phyloP scores from a whole-genome alignment of 2,113 vertebrate species.

The Paramormyrops kingsleyae region DNA sequence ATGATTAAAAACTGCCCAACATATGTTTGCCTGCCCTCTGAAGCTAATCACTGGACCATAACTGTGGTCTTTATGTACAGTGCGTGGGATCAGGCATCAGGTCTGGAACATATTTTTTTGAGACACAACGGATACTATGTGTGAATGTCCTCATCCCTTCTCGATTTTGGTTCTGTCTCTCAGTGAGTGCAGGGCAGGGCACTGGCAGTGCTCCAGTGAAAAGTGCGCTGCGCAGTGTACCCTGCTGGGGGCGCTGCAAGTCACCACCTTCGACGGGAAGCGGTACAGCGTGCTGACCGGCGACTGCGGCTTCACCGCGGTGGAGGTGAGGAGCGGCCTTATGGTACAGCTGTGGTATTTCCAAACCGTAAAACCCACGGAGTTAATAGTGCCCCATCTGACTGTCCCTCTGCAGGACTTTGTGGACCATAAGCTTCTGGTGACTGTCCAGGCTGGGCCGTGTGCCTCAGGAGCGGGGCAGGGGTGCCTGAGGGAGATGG shows the following conservation, averaged over 20 bases:
- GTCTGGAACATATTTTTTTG: background rate
- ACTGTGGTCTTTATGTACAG: background rate
- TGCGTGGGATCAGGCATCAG: background rate
- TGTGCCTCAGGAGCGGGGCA: slow-evolving; percentile 42
- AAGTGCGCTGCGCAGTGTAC: slow-evolving; percentile 70
- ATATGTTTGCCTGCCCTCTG: background rate
- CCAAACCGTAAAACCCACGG: background rate
- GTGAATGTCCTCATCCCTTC: background rate
- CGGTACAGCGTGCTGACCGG: slow-evolving; percentile 62
- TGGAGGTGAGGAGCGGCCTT: slow-evolving; percentile 66
- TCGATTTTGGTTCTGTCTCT: background rate
- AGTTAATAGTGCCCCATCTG: background rate
- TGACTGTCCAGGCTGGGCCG: slow-evolving; percentile 52
- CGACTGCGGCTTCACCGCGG: slow-evolving; percentile 62
- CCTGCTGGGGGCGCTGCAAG: slow-evolving; percentile 67
- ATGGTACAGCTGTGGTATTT: background rate
- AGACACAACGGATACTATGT: background rate
- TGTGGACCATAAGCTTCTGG: slow-evolving; percentile 62
- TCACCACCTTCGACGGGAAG: slow-evolving; percentile 76
- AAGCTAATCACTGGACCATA: background rate
- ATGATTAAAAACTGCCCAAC: background rate
- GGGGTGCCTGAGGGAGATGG: slow-evolving; percentile 62
- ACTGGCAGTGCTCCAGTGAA: slow-evolving; percentile 71
- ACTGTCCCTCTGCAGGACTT: slow-evolving; percentile 63
- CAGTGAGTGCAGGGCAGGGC: slow-evolving; percentile 71